A percentile compares a stretch with the other conserved stretches of the same genome.
phyloP scores from a whole-genome alignment of 1,140 invertebrate genomes.

The Penaeus chinensis region DNA sequence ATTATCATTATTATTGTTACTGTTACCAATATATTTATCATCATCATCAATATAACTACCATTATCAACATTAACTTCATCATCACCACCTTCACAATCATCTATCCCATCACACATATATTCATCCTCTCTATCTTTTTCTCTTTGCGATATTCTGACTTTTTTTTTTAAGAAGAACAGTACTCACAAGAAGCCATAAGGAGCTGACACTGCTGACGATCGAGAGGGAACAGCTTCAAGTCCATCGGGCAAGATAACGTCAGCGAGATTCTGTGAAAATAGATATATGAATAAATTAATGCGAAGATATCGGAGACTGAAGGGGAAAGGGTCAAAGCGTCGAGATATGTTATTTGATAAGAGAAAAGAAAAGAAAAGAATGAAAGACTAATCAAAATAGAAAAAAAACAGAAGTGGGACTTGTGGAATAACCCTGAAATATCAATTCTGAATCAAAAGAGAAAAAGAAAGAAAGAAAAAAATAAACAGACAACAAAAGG shows the following conservation, averaged over 20 bases:
- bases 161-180: too few relatives aligned
- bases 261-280: constrained; percentile 82
- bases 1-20: neutral
- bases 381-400: too few relatives aligned
- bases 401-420: too few relatives aligned
- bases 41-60: too few relatives aligned
- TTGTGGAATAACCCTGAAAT: too few relatives aligned
- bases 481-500: too few relatives aligned
- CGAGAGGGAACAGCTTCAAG: constrained; percentile 93
- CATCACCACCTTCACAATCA: too few relatives aligned
- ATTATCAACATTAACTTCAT: too few relatives aligned
- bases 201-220: constrained; percentile 91
- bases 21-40: too few relatives aligned
- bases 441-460: too few relatives aligned
- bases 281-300: neutral
- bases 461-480: too few relatives aligned
- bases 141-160: neutral
- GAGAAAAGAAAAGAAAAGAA: neutral
- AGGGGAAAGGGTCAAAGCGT: neutral
- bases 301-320: neutral
- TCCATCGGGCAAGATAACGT: constrained; percentile 96
- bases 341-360: neutral
- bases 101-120: too few relatives aligned
- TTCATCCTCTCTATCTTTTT: neutral
- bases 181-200: constrained; percentile 96